phyloP scores from a whole-genome alignment of 2,888 invertebrate genomes.

The Xanthorhoe designata region DNA sequence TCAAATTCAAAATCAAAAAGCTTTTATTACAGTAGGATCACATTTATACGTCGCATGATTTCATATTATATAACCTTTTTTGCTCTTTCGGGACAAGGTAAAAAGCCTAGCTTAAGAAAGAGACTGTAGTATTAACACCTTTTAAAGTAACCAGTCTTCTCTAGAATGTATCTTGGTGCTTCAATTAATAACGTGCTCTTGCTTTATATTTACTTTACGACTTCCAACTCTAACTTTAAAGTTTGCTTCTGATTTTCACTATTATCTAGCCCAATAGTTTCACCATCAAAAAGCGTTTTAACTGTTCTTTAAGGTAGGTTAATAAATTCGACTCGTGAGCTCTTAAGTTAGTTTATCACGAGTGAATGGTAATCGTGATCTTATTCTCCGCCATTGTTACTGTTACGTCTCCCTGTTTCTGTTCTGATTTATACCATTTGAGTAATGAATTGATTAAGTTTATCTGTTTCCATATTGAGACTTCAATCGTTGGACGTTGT shows the following conservation, averaged over 20 bases:
- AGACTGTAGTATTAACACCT: no score
- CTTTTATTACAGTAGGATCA: no score
- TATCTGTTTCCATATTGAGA: constrained; percentile 49
- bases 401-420: constrained; percentile 46
- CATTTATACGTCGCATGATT: no score
- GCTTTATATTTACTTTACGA: no score
- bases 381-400: constrained; percentile 48
- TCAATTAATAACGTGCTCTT: no score
- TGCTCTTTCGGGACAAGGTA: no score
- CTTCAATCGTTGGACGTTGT: constrained; percentile 38
- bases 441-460: constrained; percentile 68
- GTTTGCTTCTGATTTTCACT: constrained; percentile 2
- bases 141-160: no score
- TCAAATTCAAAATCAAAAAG: no score
- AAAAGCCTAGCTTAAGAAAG: no score
- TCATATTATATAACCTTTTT: no score
- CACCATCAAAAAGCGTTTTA: constrained; percentile 68
- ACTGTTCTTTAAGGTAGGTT: constrained; percentile 66
- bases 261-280: constrained; percentile 43
- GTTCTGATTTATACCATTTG: constrained; percentile 58
- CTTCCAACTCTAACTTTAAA: neutral
- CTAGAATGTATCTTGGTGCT: no score
- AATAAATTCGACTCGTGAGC: constrained; percentile 77
- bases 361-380: constrained; percentile 49
- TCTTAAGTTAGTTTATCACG: constrained; percentile 65